Evolutionary conservation across 2,113 vertebrate species (phyloP).

Genomic region (Progne subis): DNA sequence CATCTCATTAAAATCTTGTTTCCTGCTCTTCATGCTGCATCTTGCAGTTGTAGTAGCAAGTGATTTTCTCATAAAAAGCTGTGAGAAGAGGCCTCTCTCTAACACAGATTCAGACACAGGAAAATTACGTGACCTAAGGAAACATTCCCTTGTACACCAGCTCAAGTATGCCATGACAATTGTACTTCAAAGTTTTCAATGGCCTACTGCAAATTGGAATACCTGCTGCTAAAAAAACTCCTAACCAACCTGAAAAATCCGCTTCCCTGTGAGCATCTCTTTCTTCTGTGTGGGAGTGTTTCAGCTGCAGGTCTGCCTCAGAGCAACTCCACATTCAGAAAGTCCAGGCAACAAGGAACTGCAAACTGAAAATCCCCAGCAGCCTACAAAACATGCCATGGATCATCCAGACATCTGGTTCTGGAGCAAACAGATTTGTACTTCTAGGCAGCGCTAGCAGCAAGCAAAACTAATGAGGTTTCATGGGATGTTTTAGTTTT

Average conservation of each 20-base stretch:
- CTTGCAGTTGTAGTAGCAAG: background rate
- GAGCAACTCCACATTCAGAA: background rate
- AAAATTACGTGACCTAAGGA: background rate
- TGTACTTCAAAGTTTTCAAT: background rate
- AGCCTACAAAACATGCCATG: background rate
- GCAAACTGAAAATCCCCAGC: background rate
- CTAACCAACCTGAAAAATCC: background rate
- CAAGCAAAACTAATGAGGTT: background rate
- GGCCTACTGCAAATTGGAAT: background rate
- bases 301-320: background rate
- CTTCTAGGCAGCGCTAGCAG: background rate
- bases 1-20: background rate
- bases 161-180: background rate
- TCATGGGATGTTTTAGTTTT: background rate
- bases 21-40: background rate
- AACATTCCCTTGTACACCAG: background rate
- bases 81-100: background rate
- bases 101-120: background rate
- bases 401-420: background rate
- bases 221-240: background rate
- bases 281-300: background rate
- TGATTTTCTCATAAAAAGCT: background rate
- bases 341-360: background rate
- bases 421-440: background rate
- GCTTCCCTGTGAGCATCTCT: background rate